Conservation (phyloP, 1,140 invertebrate genomes). For the Contarinia nasturtii region DNA sequence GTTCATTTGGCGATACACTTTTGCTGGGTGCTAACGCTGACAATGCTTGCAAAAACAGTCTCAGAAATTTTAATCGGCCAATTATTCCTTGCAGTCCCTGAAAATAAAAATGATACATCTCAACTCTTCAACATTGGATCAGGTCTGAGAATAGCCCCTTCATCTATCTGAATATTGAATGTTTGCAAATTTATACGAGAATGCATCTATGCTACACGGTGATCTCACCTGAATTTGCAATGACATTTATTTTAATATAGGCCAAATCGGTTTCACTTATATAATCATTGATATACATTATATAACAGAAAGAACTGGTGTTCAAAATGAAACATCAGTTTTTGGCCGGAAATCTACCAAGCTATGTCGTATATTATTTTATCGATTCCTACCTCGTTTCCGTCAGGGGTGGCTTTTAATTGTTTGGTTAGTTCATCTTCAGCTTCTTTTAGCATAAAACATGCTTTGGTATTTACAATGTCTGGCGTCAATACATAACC, state of each 20-base stretch:
- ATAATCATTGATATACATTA: no score
- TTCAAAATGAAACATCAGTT: no score
- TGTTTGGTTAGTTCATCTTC: conserved; percentile 77
- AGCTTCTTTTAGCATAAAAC: conserved; percentile 70
- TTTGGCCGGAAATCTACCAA: no score
- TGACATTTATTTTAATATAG: no score
- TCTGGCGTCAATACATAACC: conserved; percentile 71
- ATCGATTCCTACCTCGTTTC: conserved; percentile 24
- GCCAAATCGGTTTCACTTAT: neutral
- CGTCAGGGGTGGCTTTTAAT: conserved; percentile 35
- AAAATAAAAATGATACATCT: conserved; percentile 24
- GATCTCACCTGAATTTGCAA: no score
- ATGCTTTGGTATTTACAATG: conserved; percentile 61
- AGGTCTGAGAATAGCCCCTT: no score
- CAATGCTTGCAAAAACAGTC: conserved; percentile 67
- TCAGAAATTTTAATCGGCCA: conserved; percentile 65
- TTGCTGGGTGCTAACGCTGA: conserved; percentile 40
- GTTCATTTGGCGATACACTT: conserved; percentile 30
- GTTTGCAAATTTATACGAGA: neutral
- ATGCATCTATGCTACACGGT: no score
- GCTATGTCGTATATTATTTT: conserved; percentile 18
- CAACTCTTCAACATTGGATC: no score
- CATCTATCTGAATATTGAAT: neutral
- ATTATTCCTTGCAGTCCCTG: conserved; percentile 47
- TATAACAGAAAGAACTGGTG: no score